Conservation (phyloP, 2,888 invertebrate genomes). For the Lypha dubia region DNA sequence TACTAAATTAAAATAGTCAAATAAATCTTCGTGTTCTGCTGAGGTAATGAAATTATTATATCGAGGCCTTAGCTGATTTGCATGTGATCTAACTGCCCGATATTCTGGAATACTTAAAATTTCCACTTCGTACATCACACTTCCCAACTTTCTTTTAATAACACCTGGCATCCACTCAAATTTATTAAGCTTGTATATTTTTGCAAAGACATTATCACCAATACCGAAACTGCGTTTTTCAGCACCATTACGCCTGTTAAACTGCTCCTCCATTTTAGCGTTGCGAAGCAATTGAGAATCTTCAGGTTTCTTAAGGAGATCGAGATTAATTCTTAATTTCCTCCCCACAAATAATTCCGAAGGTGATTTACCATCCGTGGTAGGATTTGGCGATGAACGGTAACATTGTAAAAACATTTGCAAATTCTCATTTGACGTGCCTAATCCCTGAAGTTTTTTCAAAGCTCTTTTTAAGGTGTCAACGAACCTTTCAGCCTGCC, state of each 20-base stretch:
- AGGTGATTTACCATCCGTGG: not conserved
- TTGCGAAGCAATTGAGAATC: not conserved
- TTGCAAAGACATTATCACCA: slow-evolving; percentile 28
- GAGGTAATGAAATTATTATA: too few relatives aligned
- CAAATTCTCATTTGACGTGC: slow-evolving; percentile 23
- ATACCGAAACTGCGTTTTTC: not conserved
- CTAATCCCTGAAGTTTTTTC: slow-evolving; percentile 26
- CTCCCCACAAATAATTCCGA: slow-evolving; percentile 48
- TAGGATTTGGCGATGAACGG: slow-evolving; percentile 3
- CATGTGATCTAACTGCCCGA: too few relatives aligned
- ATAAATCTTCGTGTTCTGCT: too few relatives aligned
- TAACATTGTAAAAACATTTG: slow-evolving; percentile 26
- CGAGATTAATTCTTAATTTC: slow-evolving; percentile 22
- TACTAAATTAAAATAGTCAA: too few relatives aligned
- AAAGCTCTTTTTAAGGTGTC: slow-evolving; percentile 47
- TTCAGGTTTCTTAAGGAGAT: slow-evolving; percentile 29
- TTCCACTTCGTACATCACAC: too few relatives aligned
- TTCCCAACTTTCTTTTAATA: too few relatives aligned
- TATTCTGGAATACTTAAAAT: too few relatives aligned
- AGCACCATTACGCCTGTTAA: slow-evolving; percentile 14
- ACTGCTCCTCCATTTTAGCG: slow-evolving; percentile 16
- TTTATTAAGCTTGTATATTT: slow-evolving; percentile 37
- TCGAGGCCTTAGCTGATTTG: too few relatives aligned
- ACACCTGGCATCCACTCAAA: slow-evolving; percentile 8
- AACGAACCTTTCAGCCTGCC: too few relatives aligned